A percentile compares a stretch with the other conserved stretches of the same genome.
phyloP scores from a whole-genome alignment of 1,140 invertebrate genomes.

The Halyomorpha halys region DNA sequence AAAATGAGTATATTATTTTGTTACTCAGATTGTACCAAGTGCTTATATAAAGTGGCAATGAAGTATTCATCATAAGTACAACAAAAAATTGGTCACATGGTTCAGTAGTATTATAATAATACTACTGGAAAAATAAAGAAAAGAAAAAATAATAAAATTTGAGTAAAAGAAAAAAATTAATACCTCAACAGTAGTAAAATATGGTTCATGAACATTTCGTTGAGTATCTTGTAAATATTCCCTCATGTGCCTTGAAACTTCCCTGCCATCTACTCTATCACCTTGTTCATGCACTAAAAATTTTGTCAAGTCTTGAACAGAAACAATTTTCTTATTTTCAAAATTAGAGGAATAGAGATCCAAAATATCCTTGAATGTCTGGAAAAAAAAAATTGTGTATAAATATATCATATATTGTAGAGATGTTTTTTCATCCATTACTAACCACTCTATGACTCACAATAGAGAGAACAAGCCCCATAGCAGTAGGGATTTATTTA shows the following conservation, averaged over 20 bases:
- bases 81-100: too few species aligned
- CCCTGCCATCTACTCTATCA: slow-evolving; percentile 51
- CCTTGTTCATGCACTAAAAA: slow-evolving; percentile 74
- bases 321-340: slow-evolving; percentile 52
- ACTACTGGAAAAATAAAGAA: not conserved
- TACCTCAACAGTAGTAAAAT: slow-evolving; percentile 63
- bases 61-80: too few species aligned
- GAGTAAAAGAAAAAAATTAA: slow-evolving; percentile 24
- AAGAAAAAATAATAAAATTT: not conserved
- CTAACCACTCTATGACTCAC: too few species aligned
- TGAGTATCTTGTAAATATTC: slow-evolving; percentile 67
- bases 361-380: slow-evolving; percentile 51
- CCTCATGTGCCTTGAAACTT: slow-evolving; percentile 60
- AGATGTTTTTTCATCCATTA: too few species aligned
- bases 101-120: too few species aligned
- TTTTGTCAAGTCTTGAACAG: slow-evolving; percentile 62
- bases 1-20: too few species aligned
- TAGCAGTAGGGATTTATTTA: too few species aligned
- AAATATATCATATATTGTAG: too few species aligned
- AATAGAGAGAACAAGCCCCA: too few species aligned
- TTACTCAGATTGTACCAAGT: too few species aligned
- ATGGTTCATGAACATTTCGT: slow-evolving; percentile 69
- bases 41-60: too few species aligned
- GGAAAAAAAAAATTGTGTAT: slow-evolving; percentile 23
- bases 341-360: slow-evolving; percentile 45